A percentile compares a stretch with the other conserved stretches of the same genome.
These are phyloP conservation scores for Lordiphosa andalusiaca DNA, from an alignment of 2,888 invertebrate genomes.

Conservation along the genomic window DNA sequence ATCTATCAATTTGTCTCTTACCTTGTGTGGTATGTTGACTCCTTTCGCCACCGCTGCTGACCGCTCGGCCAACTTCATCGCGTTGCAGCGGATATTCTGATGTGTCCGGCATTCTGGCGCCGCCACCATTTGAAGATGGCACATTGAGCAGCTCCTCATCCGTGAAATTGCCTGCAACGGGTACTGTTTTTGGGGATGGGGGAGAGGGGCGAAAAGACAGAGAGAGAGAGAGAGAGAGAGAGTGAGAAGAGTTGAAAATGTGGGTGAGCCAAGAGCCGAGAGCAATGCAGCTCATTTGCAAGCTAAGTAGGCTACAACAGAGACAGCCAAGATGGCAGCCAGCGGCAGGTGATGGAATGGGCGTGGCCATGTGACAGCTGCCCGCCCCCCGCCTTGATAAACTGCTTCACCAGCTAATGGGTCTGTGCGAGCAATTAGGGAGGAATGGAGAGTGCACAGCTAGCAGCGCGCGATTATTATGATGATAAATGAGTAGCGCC, in stretches of 20 bases:
- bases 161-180: constrained; percentile 84
- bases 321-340: constrained; percentile 28
- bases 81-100: constrained; percentile 85
- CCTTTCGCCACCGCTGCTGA: constrained; percentile 80
- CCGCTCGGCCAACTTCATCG: constrained; percentile 83
- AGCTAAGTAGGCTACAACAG: constrained; percentile 42
- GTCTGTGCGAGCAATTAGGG: constrained; percentile 52
- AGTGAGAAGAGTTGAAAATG: constrained; percentile 21
- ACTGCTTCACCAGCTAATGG: constrained; percentile 49
- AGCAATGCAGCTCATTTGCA: constrained; percentile 30
- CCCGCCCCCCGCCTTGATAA: constrained; percentile 58
- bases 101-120: constrained; percentile 80
- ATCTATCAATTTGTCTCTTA: constrained; percentile 46
- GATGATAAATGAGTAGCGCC: constrained; percentile 62
- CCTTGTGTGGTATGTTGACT: constrained; percentile 79
- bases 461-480: constrained; percentile 59
- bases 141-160: constrained; percentile 82
- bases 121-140: constrained; percentile 57
- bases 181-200: constrained; percentile 79
- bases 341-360: constrained; percentile 5
- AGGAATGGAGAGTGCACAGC: constrained; percentile 15
- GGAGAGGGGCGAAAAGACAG: neutral
- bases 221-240: constrained; percentile 5
- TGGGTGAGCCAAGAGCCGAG: constrained; percentile 26
- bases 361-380: constrained; percentile 44